phyloP scores from a whole-genome alignment of 2,888 invertebrate genomes.

The Hirtodrosophila confusa region DNA sequence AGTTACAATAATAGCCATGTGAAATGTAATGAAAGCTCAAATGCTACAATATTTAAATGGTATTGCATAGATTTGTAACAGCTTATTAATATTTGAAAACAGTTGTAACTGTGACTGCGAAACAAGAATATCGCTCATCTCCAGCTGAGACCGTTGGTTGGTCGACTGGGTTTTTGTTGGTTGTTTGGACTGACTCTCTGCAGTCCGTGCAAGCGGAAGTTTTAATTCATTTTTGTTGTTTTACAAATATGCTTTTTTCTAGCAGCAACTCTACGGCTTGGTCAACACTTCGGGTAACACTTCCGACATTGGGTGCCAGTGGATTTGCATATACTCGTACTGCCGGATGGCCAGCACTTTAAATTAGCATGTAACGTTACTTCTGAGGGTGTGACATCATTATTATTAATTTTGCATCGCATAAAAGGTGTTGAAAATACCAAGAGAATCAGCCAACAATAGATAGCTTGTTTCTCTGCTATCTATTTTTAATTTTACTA shows the following conservation, averaged over 20 bases:
- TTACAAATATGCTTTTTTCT: constrained; percentile 43
- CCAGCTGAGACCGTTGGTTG: neutral
- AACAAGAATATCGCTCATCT: no score
- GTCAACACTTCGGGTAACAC: constrained; percentile 63
- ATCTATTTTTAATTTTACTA: no score
- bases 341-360: constrained; percentile 47
- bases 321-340: constrained; percentile 44
- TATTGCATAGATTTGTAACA: no score
- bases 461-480: no score
- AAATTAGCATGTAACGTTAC: constrained; percentile 40
- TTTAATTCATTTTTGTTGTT: constrained; percentile 74
- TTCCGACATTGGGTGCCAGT: constrained; percentile 46
- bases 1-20: no score
- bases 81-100: no score
- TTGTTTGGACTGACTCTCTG: constrained; percentile 21
- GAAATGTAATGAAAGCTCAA: no score
- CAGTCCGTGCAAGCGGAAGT: constrained; percentile 61
- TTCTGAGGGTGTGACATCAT: constrained; percentile 24
- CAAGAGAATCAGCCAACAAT: neutral
- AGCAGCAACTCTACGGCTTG: constrained; percentile 37
- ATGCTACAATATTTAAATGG: no score
- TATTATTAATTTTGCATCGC: constrained; percentile 21
- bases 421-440: neutral
- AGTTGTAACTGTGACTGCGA: no score
- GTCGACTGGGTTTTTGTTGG: neutral